These are phyloP conservation scores for Pipra filicauda DNA, from an alignment of 2,113 vertebrate genomes.

Conservation along the genomic window DNA sequence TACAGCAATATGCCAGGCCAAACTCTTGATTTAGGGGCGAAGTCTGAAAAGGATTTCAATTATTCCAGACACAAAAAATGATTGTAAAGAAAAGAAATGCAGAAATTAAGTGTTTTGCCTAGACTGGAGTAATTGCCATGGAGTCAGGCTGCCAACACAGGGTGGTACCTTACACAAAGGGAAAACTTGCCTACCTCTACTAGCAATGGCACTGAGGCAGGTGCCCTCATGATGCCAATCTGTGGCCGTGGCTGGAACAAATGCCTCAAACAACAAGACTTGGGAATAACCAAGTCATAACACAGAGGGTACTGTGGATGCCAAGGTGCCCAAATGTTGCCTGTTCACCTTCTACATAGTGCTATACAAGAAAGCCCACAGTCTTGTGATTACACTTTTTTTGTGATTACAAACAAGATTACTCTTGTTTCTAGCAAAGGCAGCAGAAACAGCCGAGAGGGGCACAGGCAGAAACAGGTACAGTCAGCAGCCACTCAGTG, in stretches of 20 bases:
- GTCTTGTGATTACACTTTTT: accelerated
- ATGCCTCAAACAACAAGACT: neutral
- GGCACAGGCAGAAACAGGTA: neutral
- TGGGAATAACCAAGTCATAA: neutral
- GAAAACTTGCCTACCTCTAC: neutral
- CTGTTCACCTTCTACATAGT: neutral
- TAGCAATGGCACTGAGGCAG: neutral
- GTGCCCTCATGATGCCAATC: neutral
- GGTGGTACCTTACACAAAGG: neutral
- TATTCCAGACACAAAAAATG: neutral
- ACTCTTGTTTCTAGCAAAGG: neutral
- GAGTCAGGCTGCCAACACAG: neutral
- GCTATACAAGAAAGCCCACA: neutral
- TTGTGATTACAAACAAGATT: neutral
- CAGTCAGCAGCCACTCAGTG: neutral
- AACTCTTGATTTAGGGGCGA: neutral
- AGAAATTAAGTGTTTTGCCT: neutral
- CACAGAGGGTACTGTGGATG: neutral
- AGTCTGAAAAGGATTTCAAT: neutral
- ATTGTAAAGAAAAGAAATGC: neutral
- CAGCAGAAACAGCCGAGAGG: neutral
- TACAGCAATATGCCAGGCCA: neutral
- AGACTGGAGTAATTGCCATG: neutral
- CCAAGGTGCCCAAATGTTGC: neutral
- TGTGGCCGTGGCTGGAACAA: neutral